These are phyloP conservation scores for Dryas iulia DNA, from an alignment of 1,140 invertebrate species.

Conservation along the genomic window DNA sequence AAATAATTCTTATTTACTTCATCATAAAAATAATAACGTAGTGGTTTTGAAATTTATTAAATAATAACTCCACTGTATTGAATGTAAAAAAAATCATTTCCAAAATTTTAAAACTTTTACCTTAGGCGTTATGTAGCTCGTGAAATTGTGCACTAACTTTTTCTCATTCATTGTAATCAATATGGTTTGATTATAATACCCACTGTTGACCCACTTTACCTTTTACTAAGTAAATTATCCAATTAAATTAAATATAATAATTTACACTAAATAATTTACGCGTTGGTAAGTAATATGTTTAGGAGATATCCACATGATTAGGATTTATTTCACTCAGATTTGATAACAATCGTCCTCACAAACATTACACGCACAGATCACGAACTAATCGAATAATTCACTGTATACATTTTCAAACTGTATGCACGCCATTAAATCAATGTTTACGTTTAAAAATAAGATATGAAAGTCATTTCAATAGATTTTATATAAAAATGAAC, in stretches of 20 bases:
- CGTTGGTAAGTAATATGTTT: constrained; percentile 42
- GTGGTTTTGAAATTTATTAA: neutral
- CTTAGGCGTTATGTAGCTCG: constrained; percentile 68
- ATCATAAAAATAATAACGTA: neutral
- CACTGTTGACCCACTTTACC: constrained; percentile 61
- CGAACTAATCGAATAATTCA: constrained; percentile 7
- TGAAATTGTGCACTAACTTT: constrained; percentile 70
- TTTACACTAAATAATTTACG: constrained; percentile 36
- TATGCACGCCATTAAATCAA: neutral
- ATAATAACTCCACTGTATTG: neutral
- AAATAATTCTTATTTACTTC: neutral
- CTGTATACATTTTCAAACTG: constrained; percentile 5
- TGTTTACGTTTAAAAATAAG: neutral
- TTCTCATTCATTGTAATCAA: constrained; percentile 74
- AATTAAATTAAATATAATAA: constrained; percentile 23
- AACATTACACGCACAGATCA: constrained; percentile 40
- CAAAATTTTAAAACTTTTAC: constrained; percentile 37
- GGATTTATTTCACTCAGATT: constrained; percentile 52
- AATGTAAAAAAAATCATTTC: neutral
- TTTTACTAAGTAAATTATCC: constrained; percentile 33
- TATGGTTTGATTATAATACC: constrained; percentile 38
- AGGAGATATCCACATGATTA: constrained; percentile 61
- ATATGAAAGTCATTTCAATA: neutral
- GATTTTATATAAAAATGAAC: neutral
- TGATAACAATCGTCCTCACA: constrained; percentile 66